These are phyloP conservation scores for Cotesia typhae DNA, from an alignment of 1,140 invertebrate genomes.

Conservation along the genomic window DNA sequence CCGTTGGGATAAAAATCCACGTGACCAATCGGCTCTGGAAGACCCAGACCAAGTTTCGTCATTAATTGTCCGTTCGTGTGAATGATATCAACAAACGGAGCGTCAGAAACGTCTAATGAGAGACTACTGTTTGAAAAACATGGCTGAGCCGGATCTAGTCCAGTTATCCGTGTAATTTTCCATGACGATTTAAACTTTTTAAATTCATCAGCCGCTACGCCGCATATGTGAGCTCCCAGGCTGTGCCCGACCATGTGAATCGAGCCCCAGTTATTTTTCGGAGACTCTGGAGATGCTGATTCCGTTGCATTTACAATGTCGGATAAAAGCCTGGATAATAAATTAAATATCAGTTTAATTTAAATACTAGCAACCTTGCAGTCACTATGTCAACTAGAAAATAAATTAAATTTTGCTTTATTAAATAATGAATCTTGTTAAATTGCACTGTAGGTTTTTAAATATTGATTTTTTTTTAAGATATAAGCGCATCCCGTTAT, in stretches of 20 bases:
- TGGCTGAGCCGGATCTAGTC: conserved; percentile 73
- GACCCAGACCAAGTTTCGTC: conserved; percentile 66
- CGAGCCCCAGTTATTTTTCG: conserved; percentile 42
- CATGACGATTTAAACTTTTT: conserved; percentile 53
- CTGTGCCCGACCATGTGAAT: conserved; percentile 72
- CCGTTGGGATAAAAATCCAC: conserved; percentile 78
- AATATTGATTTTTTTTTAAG: too few relatives aligned
- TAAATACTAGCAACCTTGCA: too few relatives aligned
- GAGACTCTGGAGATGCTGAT: background rate
- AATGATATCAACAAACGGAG: conserved; percentile 76
- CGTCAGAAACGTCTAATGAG: conserved; percentile 68
- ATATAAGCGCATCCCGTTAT: too few relatives aligned
- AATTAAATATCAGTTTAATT: conserved; percentile 25
- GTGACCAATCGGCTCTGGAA: conserved; percentile 68
- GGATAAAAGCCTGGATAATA: conserved; percentile 46
- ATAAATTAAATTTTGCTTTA: background rate
- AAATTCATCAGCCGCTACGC: conserved; percentile 66
- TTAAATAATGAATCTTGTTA: too few relatives aligned
- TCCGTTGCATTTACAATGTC: conserved; percentile 46
- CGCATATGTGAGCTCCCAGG: conserved; percentile 71
- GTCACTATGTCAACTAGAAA: too few relatives aligned
- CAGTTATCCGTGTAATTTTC: conserved; percentile 61
- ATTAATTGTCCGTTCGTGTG: conserved; percentile 70
- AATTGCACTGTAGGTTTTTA: background rate
- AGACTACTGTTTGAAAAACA: conserved; percentile 67